phyloP scores from a whole-genome alignment of 2,888 invertebrate species.

The Pegoplata infirma region DNA sequence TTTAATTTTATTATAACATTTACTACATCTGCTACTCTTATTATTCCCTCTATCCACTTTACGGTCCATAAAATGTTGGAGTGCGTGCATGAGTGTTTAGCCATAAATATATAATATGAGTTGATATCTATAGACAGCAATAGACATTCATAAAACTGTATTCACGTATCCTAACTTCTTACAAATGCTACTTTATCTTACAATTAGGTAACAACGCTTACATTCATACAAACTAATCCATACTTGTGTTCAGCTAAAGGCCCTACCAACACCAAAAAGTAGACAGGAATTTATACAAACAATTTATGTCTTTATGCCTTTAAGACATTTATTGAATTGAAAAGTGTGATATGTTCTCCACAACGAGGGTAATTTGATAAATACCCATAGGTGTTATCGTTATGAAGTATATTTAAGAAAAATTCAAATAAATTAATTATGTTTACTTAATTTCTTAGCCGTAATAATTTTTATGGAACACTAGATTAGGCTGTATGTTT shows the following conservation, averaged over 20 bases:
- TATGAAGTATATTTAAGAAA: no score
- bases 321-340: constrained; percentile 39
- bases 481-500: no score
- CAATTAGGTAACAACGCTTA: constrained; percentile 24
- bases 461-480: no score
- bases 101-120: constrained; percentile 18
- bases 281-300: not conserved
- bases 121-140: constrained; percentile 7
- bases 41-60: constrained; percentile 15
- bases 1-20: constrained; percentile 19
- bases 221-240: not conserved
- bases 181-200: constrained; percentile 36
- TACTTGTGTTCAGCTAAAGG: not conserved
- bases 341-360: constrained; percentile 13
- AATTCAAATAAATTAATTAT: no score
- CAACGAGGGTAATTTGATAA: not conserved
- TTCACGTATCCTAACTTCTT: constrained; percentile 29
- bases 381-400: no score
- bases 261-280: not conserved
- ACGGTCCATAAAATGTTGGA: constrained; percentile 39
- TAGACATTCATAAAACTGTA: constrained; percentile 6
- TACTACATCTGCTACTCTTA: not conserved
- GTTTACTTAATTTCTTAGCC: no score
- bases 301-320: constrained; percentile 43
- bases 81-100: constrained; percentile 25